Conservation (phyloP, 2,888 invertebrate genomes). For the Globia sparganii region DNA sequence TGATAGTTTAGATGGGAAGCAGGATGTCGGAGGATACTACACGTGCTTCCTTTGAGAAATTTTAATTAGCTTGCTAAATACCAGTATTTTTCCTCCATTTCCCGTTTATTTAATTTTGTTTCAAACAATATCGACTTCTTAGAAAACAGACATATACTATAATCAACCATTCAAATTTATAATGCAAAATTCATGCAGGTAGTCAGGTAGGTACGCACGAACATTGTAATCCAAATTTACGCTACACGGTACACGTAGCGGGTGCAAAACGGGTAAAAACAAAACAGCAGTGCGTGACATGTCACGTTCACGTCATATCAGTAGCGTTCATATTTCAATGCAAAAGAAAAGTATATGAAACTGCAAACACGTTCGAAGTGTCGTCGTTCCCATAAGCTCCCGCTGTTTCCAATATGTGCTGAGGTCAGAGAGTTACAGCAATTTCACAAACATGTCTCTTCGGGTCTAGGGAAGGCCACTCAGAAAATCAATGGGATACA, state of each 20-base stretch:
- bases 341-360: conserved; percentile 53
- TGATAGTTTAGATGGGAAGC: conserved; percentile 1
- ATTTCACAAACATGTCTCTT: conserved; percentile 55
- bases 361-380: conserved; percentile 56
- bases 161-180: conserved; percentile 8
- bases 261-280: conserved; percentile 46
- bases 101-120: background rate
- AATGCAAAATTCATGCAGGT: conserved; percentile 2
- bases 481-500: conserved; percentile 44
- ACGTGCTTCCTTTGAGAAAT: conserved; percentile 3
- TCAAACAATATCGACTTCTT: background rate
- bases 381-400: conserved; percentile 27
- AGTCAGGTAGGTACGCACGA: background rate
- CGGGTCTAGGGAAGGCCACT: conserved; percentile 8
- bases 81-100: background rate
- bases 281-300: conserved; percentile 45
- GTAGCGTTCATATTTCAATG: conserved; percentile 54
- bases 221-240: conserved; percentile 22
- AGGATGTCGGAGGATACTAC: background rate
- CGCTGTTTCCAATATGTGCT: conserved; percentile 68
- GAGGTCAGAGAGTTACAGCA: conserved; percentile 61
- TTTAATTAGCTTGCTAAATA: conserved; percentile 23
- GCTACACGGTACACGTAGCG: conserved; percentile 20
- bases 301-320: conserved; percentile 57
- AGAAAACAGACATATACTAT: background rate